Evolutionary conservation across 2,797 vertebrate genomes (phyloP).

Genomic region (Smutsia temminckii): DNA sequence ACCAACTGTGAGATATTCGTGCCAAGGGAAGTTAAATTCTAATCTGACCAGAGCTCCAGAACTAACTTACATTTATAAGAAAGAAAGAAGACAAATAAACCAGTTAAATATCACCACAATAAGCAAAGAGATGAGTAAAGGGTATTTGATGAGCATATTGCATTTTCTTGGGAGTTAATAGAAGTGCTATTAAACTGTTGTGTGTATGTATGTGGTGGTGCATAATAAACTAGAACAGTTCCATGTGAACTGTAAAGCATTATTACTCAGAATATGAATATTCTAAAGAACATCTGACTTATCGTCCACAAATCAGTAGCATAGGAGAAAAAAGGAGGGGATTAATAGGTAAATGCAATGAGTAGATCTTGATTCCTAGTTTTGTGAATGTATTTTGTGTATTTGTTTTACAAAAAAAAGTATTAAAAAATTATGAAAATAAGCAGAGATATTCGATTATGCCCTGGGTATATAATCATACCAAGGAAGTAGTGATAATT

Average conservation of each 20-base stretch:
- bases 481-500: background rate
- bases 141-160: background rate
- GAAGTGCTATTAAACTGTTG: background rate
- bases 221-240: background rate
- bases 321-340: background rate
- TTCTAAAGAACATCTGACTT: background rate
- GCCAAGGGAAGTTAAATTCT: background rate
- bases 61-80: background rate
- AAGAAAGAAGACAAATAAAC: background rate
- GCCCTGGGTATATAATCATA: background rate
- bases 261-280: background rate
- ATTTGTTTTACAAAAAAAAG: background rate
- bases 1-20: background rate
- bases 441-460: background rate
- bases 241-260: background rate
- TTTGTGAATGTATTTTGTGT: background rate
- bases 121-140: background rate
- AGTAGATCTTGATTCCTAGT: background rate
- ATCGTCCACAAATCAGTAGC: background rate
- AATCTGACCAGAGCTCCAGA: background rate
- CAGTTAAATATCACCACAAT: background rate
- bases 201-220: background rate
- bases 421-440: background rate
- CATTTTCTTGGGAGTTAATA: background rate
- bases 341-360: background rate